phyloP scores from a whole-genome alignment of 2,113 vertebrate species.

The Cyanistes caeruleus region DNA sequence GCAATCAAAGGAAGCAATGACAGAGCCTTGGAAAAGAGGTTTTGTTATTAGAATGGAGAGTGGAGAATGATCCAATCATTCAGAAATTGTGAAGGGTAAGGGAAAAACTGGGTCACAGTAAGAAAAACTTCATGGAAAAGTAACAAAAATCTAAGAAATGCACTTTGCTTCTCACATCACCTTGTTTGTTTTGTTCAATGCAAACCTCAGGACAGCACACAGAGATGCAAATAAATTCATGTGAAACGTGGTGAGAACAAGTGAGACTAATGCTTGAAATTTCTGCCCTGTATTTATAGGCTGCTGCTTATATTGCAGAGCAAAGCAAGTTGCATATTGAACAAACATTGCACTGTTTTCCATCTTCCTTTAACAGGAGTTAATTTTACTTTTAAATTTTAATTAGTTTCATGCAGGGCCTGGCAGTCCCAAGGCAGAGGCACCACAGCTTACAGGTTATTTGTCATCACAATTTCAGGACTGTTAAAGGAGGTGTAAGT shows the following conservation, averaged over 20 bases:
- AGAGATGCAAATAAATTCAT: neutral
- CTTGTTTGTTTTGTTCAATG: neutral
- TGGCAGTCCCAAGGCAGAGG: constrained; percentile 18
- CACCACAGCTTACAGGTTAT: neutral
- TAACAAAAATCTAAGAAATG: neutral
- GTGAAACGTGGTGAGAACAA: neutral
- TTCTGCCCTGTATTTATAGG: neutral
- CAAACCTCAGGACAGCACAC: neutral
- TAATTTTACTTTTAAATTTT: constrained; percentile 67
- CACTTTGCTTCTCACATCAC: neutral
- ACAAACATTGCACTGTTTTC: constrained; percentile 60
- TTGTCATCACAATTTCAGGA: neutral
- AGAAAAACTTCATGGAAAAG: neutral
- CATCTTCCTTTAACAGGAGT: constrained; percentile 62
- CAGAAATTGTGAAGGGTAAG: neutral
- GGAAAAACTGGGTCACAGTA: neutral
- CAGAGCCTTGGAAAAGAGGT: neutral
- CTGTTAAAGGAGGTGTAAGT: neutral
- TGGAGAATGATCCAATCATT: neutral
- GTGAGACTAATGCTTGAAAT: neutral
- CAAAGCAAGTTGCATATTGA: neutral
- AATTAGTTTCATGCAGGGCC: constrained; percentile 55
- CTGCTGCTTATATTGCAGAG: neutral
- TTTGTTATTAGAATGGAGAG: neutral
- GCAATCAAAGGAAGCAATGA: neutral